Percentiles rank a stretch among this genome's conserved stretches.
phyloP scores from a whole-genome alignment of 2,797 vertebrate species.

The Poliocrania exsul region DNA sequence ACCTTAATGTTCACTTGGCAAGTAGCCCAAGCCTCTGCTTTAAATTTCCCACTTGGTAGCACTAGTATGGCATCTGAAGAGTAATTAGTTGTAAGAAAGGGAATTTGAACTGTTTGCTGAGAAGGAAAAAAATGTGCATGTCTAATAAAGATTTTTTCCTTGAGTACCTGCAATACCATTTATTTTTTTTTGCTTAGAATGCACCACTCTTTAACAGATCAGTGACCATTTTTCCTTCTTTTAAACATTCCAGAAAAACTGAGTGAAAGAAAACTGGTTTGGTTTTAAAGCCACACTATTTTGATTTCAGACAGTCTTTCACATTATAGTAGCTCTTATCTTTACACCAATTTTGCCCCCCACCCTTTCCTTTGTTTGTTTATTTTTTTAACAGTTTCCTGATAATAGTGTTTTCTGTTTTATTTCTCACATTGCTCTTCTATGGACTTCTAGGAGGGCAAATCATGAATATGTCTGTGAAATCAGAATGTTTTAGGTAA shows the following conservation, averaged over 20 bases:
- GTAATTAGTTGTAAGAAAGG: conserved; percentile 59
- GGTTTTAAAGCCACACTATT: background rate
- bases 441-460: background rate
- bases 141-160: conserved; percentile 61
- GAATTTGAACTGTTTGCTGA: conserved; percentile 63
- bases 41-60: conserved; percentile 65
- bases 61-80: conserved; percentile 55
- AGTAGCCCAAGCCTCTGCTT: conserved; percentile 43
- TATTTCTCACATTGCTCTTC: background rate
- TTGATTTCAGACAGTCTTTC: background rate
- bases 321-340: background rate
- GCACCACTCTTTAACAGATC: background rate
- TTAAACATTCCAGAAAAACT: background rate
- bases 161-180: background rate
- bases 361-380: rapidly evolving
- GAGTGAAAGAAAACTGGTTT: background rate
- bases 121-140: conserved; percentile 52
- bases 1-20: conserved; percentile 62
- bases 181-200: conserved; percentile 48
- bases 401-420: background rate
- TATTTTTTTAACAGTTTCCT: background rate
- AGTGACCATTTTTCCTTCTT: background rate
- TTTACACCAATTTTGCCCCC: background rate
- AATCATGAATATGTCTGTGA: background rate
- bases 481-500: background rate